Evolutionary conservation across 2,797 vertebrate genomes (phyloP).

Genomic region (Acipenser ruthenus): DNA sequence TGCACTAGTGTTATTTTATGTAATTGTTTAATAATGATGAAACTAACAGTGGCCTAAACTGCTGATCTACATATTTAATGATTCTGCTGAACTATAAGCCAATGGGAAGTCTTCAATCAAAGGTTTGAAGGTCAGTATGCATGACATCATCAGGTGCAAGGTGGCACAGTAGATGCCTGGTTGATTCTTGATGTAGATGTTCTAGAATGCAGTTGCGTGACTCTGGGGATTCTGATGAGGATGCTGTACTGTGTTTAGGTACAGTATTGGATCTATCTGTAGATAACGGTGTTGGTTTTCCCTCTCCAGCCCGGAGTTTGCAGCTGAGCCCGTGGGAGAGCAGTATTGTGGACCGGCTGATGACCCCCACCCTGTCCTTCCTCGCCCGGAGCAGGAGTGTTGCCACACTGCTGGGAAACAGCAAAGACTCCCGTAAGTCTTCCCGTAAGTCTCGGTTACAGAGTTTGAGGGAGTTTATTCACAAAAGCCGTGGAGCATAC

Average conservation of each 20-base stretch:
- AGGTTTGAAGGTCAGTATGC: too few relatives aligned
- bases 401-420: slow-evolving; percentile 74
- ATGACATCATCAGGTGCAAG: background rate
- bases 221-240: slow-evolving; percentile 2
- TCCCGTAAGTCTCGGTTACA: background rate
- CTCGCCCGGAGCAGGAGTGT: slow-evolving; percentile 90
- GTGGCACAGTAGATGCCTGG: background rate
- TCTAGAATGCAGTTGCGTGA: background rate
- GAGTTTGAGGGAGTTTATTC: too few relatives aligned
- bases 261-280: too few relatives aligned
- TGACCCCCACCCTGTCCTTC: slow-evolving; percentile 93
- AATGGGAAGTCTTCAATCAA: too few relatives aligned
- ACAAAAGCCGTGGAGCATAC: too few relatives aligned
- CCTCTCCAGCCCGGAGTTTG: slow-evolving; percentile 70
- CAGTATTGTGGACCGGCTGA: slow-evolving; percentile 92
- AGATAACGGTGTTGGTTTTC: slow-evolving; percentile 6
- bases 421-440: slow-evolving; percentile 78
- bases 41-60: too few relatives aligned
- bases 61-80: too few relatives aligned
- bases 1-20: too few relatives aligned
- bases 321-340: slow-evolving; percentile 92
- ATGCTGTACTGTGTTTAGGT: background rate
- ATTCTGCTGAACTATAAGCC: too few relatives aligned
- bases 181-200: background rate
- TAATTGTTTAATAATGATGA: too few relatives aligned